These are phyloP conservation scores for Lobophora halterata DNA, from an alignment of 2,888 invertebrate genomes.

Conservation along the genomic window DNA sequence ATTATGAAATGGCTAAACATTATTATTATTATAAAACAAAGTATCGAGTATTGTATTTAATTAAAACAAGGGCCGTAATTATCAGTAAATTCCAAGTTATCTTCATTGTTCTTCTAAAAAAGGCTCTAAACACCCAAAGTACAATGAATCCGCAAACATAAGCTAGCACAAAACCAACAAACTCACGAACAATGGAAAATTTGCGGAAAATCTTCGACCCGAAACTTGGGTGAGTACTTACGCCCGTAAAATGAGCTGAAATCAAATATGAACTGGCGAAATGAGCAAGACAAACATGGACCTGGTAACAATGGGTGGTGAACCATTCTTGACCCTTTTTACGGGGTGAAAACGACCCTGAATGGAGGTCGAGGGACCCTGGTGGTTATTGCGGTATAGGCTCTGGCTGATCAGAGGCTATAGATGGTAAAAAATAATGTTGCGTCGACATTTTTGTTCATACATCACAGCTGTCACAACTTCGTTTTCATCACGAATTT, in stretches of 20 bases:
- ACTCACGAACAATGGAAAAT: conserved; percentile 40
- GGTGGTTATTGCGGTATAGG: conserved; percentile 9
- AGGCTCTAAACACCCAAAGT: conserved; percentile 13
- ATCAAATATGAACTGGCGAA: conserved; percentile 68
- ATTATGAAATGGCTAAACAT: too few relatives aligned
- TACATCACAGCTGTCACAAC: neutral
- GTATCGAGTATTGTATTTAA: too few relatives aligned
- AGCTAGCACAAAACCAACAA: conserved; percentile 25
- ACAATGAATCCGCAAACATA: conserved; percentile 23
- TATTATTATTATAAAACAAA: too few relatives aligned
- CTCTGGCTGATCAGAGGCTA: too few relatives aligned
- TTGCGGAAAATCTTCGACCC: conserved; percentile 52
- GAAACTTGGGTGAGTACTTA: conserved; percentile 39
- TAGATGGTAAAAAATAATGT: conserved; percentile 7
- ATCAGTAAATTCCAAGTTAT: conserved; percentile 9
- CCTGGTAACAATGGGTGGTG: conserved; percentile 58
- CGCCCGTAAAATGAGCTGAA: conserved; percentile 52
- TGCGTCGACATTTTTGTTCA: neutral
- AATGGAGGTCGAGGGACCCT: conserved; percentile 5
- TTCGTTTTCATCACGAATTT: neutral
- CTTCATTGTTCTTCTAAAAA: conserved; percentile 19
- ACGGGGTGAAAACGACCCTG: conserved; percentile 12
- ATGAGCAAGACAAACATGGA: conserved; percentile 66
- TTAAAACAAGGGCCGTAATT: too few relatives aligned
- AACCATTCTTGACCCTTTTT: conserved; percentile 54